Percentiles rank a stretch among this genome's conserved stretches.
phyloP scores from a whole-genome alignment of 2,888 invertebrate genomes.

The Creontiades dilutus region DNA sequence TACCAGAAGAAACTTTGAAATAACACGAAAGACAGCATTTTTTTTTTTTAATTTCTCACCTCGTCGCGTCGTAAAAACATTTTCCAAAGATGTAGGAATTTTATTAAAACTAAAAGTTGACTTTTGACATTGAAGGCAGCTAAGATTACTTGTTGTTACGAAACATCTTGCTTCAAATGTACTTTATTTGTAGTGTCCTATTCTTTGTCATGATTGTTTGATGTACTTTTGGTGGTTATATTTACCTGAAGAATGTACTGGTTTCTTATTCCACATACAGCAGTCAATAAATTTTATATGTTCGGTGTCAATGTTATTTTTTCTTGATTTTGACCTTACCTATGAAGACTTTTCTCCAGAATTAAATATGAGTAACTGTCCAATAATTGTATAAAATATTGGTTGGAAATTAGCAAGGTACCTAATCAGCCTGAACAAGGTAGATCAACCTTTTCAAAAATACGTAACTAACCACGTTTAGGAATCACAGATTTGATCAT shows the following conservation, averaged over 20 bases:
- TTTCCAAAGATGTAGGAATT: neutral
- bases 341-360: too few species aligned
- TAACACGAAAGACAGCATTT: too few species aligned
- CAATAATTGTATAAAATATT: too few species aligned
- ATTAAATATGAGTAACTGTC: too few species aligned
- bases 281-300: constrained; percentile 74
- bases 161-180: constrained; percentile 15
- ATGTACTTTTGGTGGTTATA: constrained; percentile 56
- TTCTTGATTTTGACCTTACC: neutral
- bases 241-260: constrained; percentile 36
- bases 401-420: too few species aligned
- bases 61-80: neutral
- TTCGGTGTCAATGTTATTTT: constrained; percentile 68
- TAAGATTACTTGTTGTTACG: neutral
- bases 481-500: too few species aligned
- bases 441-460: too few species aligned
- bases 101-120: neutral
- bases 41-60: too few species aligned
- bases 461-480: too few species aligned
- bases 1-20: too few species aligned
- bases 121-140: neutral
- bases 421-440: too few species aligned
- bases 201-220: neutral
- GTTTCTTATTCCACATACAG: neutral
- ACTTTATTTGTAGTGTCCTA: neutral